A percentile compares a stretch with the other conserved stretches of the same genome.
These are phyloP conservation scores for Leucopsar rothschildi DNA, from an alignment of 2,113 vertebrate species.

Conservation along the genomic window DNA sequence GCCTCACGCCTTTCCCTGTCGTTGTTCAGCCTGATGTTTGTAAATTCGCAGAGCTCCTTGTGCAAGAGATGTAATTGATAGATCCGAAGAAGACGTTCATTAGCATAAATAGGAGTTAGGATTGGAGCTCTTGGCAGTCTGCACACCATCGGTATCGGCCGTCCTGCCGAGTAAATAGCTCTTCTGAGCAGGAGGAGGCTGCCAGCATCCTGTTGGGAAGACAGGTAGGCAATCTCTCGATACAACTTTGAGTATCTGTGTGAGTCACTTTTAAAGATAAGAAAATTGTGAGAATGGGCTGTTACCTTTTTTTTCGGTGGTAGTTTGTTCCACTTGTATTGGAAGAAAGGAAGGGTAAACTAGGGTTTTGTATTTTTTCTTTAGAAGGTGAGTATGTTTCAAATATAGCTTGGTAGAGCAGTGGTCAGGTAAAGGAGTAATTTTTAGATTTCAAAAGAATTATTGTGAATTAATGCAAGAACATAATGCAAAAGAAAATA, in stretches of 20 bases:
- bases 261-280: background rate
- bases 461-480: background rate
- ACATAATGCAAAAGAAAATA: background rate
- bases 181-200: background rate
- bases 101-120: background rate
- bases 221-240: background rate
- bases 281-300: background rate
- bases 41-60: background rate
- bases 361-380: background rate
- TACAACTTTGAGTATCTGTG: background rate
- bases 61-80: background rate
- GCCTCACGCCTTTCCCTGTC: background rate
- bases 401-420: background rate
- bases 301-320: background rate
- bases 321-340: background rate
- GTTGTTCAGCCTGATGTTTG: background rate
- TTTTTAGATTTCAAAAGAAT: background rate
- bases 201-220: background rate
- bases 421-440: background rate
- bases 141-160: rapidly evolving
- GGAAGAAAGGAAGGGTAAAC: background rate
- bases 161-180: background rate
- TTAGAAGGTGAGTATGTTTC: background rate
- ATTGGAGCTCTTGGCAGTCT: background rate
- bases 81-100: background rate